Evolutionary conservation across 2,888 invertebrate species (phyloP).

Genomic region (Elgonia sp.): DNA sequence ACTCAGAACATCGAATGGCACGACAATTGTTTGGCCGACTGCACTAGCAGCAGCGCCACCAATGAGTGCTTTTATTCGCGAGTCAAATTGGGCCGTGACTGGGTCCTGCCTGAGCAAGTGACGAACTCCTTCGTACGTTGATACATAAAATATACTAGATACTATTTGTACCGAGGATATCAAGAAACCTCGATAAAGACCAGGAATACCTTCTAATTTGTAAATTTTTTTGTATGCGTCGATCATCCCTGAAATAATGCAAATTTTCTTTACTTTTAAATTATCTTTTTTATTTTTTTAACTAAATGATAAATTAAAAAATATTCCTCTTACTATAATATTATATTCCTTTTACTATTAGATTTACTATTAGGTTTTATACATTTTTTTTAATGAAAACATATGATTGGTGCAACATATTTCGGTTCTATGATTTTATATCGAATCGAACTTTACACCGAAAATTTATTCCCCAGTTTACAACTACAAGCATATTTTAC

Average conservation of each 20-base stretch:
- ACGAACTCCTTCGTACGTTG: conserved; percentile 96
- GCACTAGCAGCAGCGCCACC: conserved; percentile 97
- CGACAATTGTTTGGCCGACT: conserved; percentile 97
- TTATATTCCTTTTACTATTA: too few species aligned
- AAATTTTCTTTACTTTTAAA: neutral
- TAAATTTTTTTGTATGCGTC: conserved; percentile 97
- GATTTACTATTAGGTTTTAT: too few species aligned
- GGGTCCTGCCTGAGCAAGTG: conserved; percentile 91
- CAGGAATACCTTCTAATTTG: conserved; percentile 93
- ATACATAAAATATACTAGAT: conserved; percentile 96
- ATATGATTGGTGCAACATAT: too few species aligned
- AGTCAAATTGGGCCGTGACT: conserved; percentile 88
- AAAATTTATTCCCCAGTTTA: too few species aligned
- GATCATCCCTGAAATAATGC: conserved; percentile 89
- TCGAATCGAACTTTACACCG: too few species aligned
- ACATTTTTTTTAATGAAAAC: too few species aligned
- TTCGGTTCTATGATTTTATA: too few species aligned
- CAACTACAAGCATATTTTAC: too few species aligned
- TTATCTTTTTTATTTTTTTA: neutral
- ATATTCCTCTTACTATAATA: too few species aligned
- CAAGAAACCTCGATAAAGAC: conserved; percentile 98
- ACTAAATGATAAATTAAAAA: too few species aligned
- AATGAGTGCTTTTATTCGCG: conserved; percentile 92
- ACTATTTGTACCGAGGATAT: conserved; percentile 95
- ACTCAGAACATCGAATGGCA: conserved; percentile 98